Conservation (phyloP, 2,888 invertebrate species). For the Cheilosia pagana region DNA sequence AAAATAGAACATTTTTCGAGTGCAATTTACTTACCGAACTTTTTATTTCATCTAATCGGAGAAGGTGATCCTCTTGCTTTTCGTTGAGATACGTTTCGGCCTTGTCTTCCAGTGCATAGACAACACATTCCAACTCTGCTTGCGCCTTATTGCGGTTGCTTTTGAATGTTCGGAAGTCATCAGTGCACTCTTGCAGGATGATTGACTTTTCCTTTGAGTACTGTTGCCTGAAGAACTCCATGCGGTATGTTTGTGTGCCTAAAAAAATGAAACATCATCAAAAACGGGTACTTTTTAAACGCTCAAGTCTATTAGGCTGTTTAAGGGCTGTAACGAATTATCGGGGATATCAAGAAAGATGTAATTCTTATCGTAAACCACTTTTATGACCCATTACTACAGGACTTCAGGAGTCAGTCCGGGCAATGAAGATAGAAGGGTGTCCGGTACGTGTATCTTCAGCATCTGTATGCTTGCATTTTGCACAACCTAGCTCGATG, state of each 20-base stretch:
- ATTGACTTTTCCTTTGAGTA: conserved; percentile 85
- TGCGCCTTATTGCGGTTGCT: conserved; percentile 85
- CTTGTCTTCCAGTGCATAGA: conserved; percentile 85
- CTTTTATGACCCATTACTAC: too few relatives aligned
- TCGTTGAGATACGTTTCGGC: conserved; percentile 80
- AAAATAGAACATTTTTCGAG: neutral
- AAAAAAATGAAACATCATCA: neutral
- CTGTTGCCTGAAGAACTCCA: conserved; percentile 85
- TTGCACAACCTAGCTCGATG: too few relatives aligned
- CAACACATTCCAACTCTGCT: conserved; percentile 85
- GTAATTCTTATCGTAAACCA: too few relatives aligned
- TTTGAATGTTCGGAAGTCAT: conserved; percentile 85
- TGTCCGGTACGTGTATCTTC: too few relatives aligned
- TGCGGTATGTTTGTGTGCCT: conserved; percentile 86
- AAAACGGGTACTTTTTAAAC: too few relatives aligned
- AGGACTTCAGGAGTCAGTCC: too few relatives aligned
- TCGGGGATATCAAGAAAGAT: too few relatives aligned
- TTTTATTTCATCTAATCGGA: conserved; percentile 84
- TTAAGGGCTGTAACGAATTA: too few relatives aligned
- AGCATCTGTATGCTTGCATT: too few relatives aligned
- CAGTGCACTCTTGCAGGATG: conserved; percentile 85
- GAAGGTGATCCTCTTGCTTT: conserved; percentile 84
- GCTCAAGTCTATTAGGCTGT: too few relatives aligned
- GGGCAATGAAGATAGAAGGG: too few relatives aligned
- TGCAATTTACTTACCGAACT: conserved; percentile 82